phyloP scores from a whole-genome alignment of 2,797 vertebrate species.

The Sorex maritimensis region DNA sequence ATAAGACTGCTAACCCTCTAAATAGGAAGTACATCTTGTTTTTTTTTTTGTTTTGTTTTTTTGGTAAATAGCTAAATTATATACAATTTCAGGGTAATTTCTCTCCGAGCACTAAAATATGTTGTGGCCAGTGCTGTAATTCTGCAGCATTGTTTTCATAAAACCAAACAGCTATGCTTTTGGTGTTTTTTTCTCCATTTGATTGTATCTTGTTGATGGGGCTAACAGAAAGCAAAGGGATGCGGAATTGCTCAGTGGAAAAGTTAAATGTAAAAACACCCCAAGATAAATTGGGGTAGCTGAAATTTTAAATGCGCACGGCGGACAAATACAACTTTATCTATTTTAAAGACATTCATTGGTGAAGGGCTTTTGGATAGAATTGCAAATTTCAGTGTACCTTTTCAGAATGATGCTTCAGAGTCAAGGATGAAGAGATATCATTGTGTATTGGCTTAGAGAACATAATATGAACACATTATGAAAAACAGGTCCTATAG shows the following conservation, averaged over 20 bases:
- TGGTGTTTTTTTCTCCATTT: background rate
- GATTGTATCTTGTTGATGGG: background rate
- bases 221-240: background rate
- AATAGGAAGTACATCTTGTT: conserved; percentile 11
- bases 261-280: background rate
- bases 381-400: background rate
- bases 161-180: background rate
- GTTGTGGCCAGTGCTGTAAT: background rate
- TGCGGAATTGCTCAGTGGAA: background rate
- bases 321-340: background rate
- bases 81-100: conserved; percentile 67
- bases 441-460: background rate
- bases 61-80: conserved; percentile 63
- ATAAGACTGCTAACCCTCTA: conserved; percentile 10
- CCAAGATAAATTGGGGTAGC: background rate
- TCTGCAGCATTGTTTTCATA: conserved; percentile 33
- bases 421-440: background rate
- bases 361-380: conserved; percentile 16
- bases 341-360: background rate
- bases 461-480: background rate
- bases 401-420: conserved; percentile 63
- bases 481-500: background rate
- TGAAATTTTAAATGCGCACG: background rate
- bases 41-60: background rate
- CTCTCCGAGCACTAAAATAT: conserved; percentile 65